A percentile compares a stretch with the other conserved stretches of the same genome.
Conservation (phyloP, 2,113 vertebrate genomes). For the Sciurus niger region DNA sequence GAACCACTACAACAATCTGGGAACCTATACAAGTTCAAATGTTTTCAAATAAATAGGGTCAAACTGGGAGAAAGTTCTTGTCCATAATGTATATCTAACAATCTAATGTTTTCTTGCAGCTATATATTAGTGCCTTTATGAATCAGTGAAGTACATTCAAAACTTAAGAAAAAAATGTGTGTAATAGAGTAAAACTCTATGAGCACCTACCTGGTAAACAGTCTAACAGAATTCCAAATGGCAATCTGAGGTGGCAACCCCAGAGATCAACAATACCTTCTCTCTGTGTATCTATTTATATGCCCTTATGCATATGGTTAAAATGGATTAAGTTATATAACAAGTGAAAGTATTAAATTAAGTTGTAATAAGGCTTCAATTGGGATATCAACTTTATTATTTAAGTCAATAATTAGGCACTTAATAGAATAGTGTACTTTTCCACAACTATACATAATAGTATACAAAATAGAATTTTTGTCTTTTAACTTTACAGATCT, state of each 20-base stretch:
- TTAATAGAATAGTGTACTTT: constrained; percentile 12
- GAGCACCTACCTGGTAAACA: constrained; percentile 6
- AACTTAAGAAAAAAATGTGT: constrained; percentile 50
- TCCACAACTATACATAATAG: constrained; percentile 48
- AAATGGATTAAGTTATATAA: constrained; percentile 28
- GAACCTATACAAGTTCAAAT: background rate
- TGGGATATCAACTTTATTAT: constrained; percentile 16
- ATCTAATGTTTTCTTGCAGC: background rate
- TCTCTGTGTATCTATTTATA: background rate
- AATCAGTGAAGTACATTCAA: constrained; percentile 2
- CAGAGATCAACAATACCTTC: background rate
- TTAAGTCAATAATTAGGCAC: constrained; percentile 34
- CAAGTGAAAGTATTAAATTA: constrained; percentile 22
- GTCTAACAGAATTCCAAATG: background rate
- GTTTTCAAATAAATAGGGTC: constrained; percentile 33
- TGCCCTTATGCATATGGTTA: background rate
- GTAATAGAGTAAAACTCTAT: background rate
- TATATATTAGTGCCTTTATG: constrained; percentile 1
- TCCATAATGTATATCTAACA: background rate
- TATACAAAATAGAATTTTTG: constrained; percentile 64
- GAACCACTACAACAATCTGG: background rate
- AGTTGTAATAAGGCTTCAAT: background rate
- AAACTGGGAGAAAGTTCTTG: background rate
- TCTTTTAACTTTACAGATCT: constrained; percentile 86
- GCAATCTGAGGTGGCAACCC: background rate